These are phyloP conservation scores for Porites australiensis DNA, from an alignment of 64 coral and sea anemone genomes.

Conservation along the genomic window DNA sequence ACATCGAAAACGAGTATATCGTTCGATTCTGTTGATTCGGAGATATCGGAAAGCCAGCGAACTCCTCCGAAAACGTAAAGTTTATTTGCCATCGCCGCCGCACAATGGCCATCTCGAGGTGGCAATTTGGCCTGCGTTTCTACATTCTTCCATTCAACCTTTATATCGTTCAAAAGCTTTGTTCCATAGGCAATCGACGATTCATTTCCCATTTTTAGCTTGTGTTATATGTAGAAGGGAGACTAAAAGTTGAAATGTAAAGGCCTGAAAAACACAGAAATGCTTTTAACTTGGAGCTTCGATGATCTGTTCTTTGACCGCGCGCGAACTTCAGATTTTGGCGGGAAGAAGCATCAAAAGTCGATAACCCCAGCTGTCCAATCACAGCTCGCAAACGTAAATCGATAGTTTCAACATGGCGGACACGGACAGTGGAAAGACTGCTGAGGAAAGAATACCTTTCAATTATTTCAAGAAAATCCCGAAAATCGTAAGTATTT, in stretches of 20 bases:
- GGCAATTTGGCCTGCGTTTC: constrained; percentile 54
- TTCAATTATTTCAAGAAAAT: constrained; percentile 53
- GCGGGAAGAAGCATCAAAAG: background rate
- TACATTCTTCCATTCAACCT: constrained; percentile 60
- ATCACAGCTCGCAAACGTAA: constrained; percentile 1
- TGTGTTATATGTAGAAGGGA: no score
- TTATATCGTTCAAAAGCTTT: constrained; percentile 72
- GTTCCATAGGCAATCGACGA: constrained; percentile 71
- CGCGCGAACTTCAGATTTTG: constrained; percentile 21
- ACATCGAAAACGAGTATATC: constrained; percentile 76
- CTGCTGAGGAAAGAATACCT: constrained; percentile 7
- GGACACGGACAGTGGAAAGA: constrained; percentile 30
- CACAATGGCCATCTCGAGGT: constrained; percentile 82
- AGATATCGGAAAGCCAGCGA: constrained; percentile 52
- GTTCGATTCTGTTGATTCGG: constrained; percentile 73
- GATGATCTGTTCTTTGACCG: no score
- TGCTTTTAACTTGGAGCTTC: background rate
- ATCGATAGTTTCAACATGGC: constrained; percentile 27
- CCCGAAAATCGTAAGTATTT: constrained; percentile 56
- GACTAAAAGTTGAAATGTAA: background rate
- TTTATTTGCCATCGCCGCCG: constrained; percentile 64
- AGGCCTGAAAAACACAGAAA: background rate
- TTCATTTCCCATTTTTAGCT: constrained; percentile 80
- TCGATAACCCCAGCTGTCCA: background rate
- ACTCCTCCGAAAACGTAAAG: constrained; percentile 86